Conservation (phyloP, 2,113 vertebrate species). For the Dipodomys merriami region DNA sequence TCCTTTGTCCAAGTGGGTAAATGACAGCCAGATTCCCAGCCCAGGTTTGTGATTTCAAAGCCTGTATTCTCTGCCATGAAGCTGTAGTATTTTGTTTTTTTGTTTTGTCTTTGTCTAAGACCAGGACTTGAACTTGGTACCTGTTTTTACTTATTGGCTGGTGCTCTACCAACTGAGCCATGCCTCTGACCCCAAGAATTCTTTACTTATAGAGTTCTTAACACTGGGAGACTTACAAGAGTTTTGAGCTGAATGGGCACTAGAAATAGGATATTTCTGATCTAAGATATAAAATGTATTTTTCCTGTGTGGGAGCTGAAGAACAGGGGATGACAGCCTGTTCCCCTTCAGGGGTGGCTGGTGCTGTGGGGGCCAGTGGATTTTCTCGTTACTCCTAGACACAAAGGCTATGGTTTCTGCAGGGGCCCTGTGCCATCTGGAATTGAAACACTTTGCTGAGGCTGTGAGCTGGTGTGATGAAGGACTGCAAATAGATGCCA, state of each 20-base stretch:
- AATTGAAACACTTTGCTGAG: conserved; percentile 90
- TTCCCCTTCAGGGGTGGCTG: neutral
- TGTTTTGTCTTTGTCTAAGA: neutral
- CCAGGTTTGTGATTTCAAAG: neutral
- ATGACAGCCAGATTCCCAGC: conserved; percentile 18
- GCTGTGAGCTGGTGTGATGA: conserved; percentile 94
- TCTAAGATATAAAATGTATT: neutral
- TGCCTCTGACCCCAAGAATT: neutral
- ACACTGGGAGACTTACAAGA: neutral
- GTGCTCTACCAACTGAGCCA: too few species aligned
- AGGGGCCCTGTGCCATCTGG: conserved; percentile 95
- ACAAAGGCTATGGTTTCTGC: conserved; percentile 64
- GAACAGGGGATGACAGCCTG: neutral
- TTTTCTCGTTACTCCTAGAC: neutral
- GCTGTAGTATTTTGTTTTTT: neutral
- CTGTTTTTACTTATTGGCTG: too few species aligned
- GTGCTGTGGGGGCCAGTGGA: neutral
- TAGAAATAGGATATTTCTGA: neutral
- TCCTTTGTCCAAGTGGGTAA: conserved; percentile 42
- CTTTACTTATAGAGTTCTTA: neutral
- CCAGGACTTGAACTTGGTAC: too few species aligned
- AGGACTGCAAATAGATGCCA: conserved; percentile 89
- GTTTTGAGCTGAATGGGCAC: neutral
- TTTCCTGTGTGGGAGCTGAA: conserved; percentile 2
- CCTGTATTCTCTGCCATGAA: neutral